A percentile compares a stretch with the other conserved stretches of the same genome.
Evolutionary conservation across 2,888 invertebrate genomes (phyloP).

Genomic region (Drosophila barbarae): DNA sequence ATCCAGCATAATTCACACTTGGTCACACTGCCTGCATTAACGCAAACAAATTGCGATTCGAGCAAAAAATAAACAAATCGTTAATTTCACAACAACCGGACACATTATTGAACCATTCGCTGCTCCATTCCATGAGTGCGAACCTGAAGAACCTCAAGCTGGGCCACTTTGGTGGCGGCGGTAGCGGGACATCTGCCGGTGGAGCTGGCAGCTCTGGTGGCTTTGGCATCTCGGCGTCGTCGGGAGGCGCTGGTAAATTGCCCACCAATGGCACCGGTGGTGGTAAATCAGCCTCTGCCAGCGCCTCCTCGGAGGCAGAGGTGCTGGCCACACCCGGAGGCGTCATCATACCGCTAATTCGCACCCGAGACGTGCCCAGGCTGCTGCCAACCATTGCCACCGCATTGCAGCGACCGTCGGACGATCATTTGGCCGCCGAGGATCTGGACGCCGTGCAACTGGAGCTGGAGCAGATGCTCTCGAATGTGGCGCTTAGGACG

Average conservation of each 20-base stretch:
- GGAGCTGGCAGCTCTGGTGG: slow-evolving; percentile 13
- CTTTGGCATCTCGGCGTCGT: slow-evolving; percentile 26
- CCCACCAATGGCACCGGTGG: slow-evolving; percentile 46
- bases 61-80: slow-evolving; percentile 11
- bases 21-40: slow-evolving; percentile 8
- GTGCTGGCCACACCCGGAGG: slow-evolving; percentile 44
- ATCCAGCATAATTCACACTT: no score
- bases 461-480: slow-evolving; percentile 91
- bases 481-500: slow-evolving; percentile 89
- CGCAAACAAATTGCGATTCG: slow-evolving; percentile 25
- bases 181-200: slow-evolving; percentile 24
- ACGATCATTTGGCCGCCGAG: slow-evolving; percentile 91
- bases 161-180: slow-evolving; percentile 53
- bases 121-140: slow-evolving; percentile 51
- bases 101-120: slow-evolving; percentile 9
- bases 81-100: slow-evolving; percentile 34
- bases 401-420: slow-evolving; percentile 84
- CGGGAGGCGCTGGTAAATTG: slow-evolving; percentile 53
- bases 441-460: slow-evolving; percentile 92
- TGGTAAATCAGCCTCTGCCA: slow-evolving; percentile 37
- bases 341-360: slow-evolving; percentile 83
- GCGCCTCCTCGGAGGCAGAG: slow-evolving; percentile 40
- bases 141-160: slow-evolving; percentile 59
- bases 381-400: slow-evolving; percentile 85
- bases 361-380: slow-evolving; percentile 85